Conservation (phyloP, 2,888 invertebrate genomes). For the Agrochola macilenta region DNA sequence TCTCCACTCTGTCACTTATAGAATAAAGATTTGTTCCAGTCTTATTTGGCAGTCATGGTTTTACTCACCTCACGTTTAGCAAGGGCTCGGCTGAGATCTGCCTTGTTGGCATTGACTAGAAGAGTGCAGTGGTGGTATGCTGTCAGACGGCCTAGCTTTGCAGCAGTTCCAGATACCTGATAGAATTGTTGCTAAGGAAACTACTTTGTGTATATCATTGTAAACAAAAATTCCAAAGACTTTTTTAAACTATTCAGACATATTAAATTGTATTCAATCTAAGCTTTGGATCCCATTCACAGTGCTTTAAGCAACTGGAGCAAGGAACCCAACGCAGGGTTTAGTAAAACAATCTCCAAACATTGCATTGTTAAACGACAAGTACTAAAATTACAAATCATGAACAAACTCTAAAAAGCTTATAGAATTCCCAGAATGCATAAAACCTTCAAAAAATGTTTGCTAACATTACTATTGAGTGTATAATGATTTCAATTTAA, state of each 20-base stretch:
- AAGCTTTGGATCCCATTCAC: not conserved
- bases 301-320: not conserved
- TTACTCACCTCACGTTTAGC: slow-evolving; percentile 93
- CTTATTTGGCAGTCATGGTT: slow-evolving; percentile 40
- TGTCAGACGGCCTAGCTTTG: slow-evolving; percentile 96
- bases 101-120: slow-evolving; percentile 96
- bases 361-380: not conserved
- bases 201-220: slow-evolving; percentile 40
- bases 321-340: not conserved
- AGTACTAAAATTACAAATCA: not conserved
- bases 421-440: not conserved
- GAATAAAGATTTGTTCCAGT: slow-evolving; percentile 10
- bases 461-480: not conserved
- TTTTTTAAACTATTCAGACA: not conserved
- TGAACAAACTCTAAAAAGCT: not conserved
- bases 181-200: slow-evolving; percentile 69
- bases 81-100: slow-evolving; percentile 93
- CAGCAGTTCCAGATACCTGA: slow-evolving; percentile 98
- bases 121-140: slow-evolving; percentile 99
- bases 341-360: not conserved
- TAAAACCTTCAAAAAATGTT: not conserved
- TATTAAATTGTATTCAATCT: not conserved
- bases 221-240: not conserved
- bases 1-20: not conserved
- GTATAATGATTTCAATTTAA: slow-evolving; percentile 21